Percentiles rank a stretch among this genome's conserved stretches.
phyloP scores from a whole-genome alignment of 1,140 invertebrate species.

The Drosophila punjabiensis region DNA sequence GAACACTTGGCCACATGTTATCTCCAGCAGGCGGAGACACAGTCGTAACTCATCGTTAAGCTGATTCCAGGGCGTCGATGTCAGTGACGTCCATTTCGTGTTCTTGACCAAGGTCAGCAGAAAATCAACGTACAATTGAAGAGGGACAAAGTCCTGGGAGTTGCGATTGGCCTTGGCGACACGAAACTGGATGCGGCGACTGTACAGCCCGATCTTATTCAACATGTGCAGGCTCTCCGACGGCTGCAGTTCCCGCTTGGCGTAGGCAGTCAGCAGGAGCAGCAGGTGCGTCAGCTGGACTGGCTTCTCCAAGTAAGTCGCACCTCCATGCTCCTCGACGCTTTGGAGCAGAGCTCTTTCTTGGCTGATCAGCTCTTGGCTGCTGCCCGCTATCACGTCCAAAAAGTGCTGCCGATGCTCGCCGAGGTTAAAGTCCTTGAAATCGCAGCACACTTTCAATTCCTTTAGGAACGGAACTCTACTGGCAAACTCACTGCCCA shows the following conservation, averaged over 20 bases:
- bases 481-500: conserved; percentile 56
- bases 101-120: conserved; percentile 49
- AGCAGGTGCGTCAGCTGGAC: conserved; percentile 68
- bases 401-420: conserved; percentile 71
- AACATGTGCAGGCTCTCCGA: conserved; percentile 60
- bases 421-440: conserved; percentile 35
- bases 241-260: conserved; percentile 41
- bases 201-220: conserved; percentile 40
- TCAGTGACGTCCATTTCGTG: conserved; percentile 53
- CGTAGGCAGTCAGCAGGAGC: conserved; percentile 69
- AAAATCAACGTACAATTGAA: conserved; percentile 73
- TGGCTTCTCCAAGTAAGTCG: conserved; percentile 45
- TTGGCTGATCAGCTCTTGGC: conserved; percentile 30
- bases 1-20: conserved; percentile 30
- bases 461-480: conserved; percentile 57
- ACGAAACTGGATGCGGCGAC: conserved; percentile 37
- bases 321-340: conserved; percentile 62
- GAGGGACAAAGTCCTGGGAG: conserved; percentile 38
- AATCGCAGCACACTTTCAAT: conserved; percentile 31
- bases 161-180: conserved; percentile 9
- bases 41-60: conserved; percentile 53
- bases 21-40: conserved; percentile 52
- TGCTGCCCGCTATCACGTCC: conserved; percentile 60
- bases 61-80: conserved; percentile 47
- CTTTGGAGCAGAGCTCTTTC: conserved; percentile 59